phyloP scores from a whole-genome alignment of 2,113 vertebrate genomes.

The Apteryx mantelli region DNA sequence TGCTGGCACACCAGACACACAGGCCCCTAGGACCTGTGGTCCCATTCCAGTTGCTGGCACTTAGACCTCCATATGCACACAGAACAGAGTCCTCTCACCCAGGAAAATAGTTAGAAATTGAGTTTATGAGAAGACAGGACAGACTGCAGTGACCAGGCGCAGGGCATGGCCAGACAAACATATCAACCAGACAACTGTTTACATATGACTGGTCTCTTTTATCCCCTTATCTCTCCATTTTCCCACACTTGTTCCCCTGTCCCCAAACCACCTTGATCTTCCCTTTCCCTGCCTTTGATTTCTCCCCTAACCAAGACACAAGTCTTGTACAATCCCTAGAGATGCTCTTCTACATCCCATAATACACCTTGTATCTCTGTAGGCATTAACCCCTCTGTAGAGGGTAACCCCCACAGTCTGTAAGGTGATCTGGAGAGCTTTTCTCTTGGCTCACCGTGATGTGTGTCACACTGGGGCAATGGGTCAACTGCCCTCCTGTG shows the following conservation, averaged over 20 bases:
- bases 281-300: not conserved
- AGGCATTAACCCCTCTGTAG: not conserved
- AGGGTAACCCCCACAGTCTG: too few relatives aligned
- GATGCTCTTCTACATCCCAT: not conserved
- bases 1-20: not conserved
- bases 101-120: not conserved
- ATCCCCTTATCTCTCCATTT: not conserved
- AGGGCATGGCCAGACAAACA: not conserved
- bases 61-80: not conserved
- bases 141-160: not conserved
- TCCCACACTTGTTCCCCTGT: not conserved
- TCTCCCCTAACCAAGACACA: not conserved
- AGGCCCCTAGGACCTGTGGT: too few relatives aligned
- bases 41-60: not conserved
- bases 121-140: not conserved
- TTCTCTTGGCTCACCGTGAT: not conserved
- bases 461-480: rapidly evolving
- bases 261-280: not conserved
- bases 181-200: not conserved
- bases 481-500: not conserved
- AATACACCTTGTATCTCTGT: not conserved
- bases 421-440: not conserved
- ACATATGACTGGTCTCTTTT: not conserved
- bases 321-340: not conserved
- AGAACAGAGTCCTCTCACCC: not conserved